Base-by-base conservation (phyloP, 2,888 invertebrate genomes). In the Pristionchus arcanus region DNA sequence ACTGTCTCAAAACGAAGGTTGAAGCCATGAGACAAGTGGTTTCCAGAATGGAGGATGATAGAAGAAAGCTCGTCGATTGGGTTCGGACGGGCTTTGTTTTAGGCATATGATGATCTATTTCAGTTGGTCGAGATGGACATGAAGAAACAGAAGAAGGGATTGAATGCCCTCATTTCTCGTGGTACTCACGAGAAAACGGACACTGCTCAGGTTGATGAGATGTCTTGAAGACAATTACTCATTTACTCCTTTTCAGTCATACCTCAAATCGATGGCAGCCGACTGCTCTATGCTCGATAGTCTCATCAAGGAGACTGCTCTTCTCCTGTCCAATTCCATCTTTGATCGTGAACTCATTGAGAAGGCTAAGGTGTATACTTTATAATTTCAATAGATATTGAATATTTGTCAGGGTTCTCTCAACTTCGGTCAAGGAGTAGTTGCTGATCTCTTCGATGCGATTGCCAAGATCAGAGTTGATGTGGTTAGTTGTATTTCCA, bases 91-190 rank as follows among this genome's bases (percentile, higher is more conserved):
- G 63, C 4, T 9, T 25, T 28, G n/a, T 13, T 66, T 25, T 71
- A 55, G 21, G 21, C 71, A 4, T 15, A 71, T 71, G 13, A 55
- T 34, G 31, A 7, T 31, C 31, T 15, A 71, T 71, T 71, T 31
- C 34, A 71, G 71, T 19, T 71, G 31, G 71, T 71, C 71, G 71
- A 71, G 71, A 71, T 28, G 13, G 71, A 71, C 34, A 31, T 71
- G 71, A 71, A 71, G 71, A 71, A 71, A 31, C 5, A 28, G 13
- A 71, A 71, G 71, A 71, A 71, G 71, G 71, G 71, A 31, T 16
- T 71, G 15, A 71, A 71, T 71, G 71, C 71, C 34, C 31, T 71
- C 19, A 28, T 71, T 31, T 28, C 71, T 34, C 71, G 71, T 71
- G 71, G 31, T 31, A 31, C 16, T 7, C 71, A 13, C 34, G 71